phyloP scores from a whole-genome alignment of 2,113 vertebrate genomes.

The Morone saxatilis region DNA sequence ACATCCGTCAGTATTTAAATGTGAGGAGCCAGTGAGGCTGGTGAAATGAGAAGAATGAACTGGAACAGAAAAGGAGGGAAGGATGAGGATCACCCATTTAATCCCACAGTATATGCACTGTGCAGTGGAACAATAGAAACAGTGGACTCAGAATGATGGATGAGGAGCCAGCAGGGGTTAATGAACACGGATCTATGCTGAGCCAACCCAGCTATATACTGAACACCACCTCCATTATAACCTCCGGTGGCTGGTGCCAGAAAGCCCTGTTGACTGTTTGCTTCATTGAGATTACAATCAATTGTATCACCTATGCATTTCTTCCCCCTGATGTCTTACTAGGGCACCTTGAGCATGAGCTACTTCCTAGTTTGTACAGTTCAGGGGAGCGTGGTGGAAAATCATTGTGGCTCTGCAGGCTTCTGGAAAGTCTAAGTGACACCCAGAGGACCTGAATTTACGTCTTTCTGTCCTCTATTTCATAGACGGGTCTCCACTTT shows the following conservation, averaged over 20 bases:
- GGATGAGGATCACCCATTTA: constrained; percentile 13
- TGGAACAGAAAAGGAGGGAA: background rate
- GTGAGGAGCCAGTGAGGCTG: background rate
- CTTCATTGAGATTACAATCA: constrained; percentile 64
- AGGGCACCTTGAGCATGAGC: constrained; percentile 26
- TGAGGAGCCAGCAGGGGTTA: constrained; percentile 75
- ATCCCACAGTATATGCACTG: constrained; percentile 28
- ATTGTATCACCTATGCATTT: constrained; percentile 51
- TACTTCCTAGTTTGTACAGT: constrained; percentile 14
- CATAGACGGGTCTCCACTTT: background rate
- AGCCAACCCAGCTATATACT: constrained; percentile 44
- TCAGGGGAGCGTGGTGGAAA: constrained; percentile 15
- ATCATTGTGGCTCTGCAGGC: background rate
- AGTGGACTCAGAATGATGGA: constrained; percentile 71
- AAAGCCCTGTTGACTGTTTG: constrained; percentile 63
- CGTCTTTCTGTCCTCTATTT: background rate
- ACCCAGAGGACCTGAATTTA: background rate
- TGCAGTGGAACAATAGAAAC: constrained; percentile 56
- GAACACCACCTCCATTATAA: constrained; percentile 58
- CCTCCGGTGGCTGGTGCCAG: constrained; percentile 40
- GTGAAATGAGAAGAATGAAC: background rate
- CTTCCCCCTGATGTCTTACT: constrained; percentile 43
- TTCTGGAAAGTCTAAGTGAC: background rate
- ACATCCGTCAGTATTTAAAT: background rate
- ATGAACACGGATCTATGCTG: constrained; percentile 73